A percentile compares a stretch with the other conserved stretches of the same genome.
These are phyloP conservation scores for Ptilodon capucinus DNA, from an alignment of 2,888 invertebrate genomes.

Conservation along the genomic window DNA sequence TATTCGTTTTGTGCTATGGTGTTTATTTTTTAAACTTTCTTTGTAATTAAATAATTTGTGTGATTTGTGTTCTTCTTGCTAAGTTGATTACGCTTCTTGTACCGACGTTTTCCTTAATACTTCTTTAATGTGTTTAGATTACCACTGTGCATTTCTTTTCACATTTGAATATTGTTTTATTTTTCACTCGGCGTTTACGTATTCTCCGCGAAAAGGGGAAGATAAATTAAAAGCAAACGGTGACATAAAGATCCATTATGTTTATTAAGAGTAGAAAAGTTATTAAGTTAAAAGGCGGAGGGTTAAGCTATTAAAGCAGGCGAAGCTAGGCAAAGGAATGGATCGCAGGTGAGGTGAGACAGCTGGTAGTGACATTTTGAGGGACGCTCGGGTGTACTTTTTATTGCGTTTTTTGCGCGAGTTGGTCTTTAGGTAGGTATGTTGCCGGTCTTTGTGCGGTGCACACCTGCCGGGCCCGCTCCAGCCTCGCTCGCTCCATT, in stretches of 20 bases:
- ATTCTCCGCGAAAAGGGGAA: conserved; percentile 1
- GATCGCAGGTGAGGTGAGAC: conserved; percentile 55
- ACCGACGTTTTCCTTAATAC: background rate
- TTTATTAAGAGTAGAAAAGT: conserved; percentile 19
- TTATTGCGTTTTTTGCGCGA: conserved; percentile 56
- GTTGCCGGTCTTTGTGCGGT: conserved; percentile 56
- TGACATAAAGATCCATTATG: conserved; percentile 16
- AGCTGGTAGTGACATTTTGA: conserved; percentile 74
- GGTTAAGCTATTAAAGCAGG: conserved; percentile 18
- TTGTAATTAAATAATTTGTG: conserved; percentile 6
- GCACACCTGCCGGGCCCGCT: conserved; percentile 66
- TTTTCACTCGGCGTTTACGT: conserved; percentile 3
- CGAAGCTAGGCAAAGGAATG: conserved; percentile 37
- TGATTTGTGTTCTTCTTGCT: background rate
- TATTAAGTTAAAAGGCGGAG: conserved; percentile 27
- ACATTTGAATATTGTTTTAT: conserved; percentile 1
- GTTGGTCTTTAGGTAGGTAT: conserved; percentile 45
- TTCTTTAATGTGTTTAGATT: background rate
- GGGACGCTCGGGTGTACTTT: conserved; percentile 46
- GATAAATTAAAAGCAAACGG: conserved; percentile 7
- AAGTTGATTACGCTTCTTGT: background rate
- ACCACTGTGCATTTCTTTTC: background rate
- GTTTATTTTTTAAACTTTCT: conserved; percentile 18
- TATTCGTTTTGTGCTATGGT: conserved; percentile 23
- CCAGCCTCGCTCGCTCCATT: conserved; percentile 49